Base-by-base conservation (phyloP, 1,140 invertebrate species). In the Ridgeia piscesae region DNA sequence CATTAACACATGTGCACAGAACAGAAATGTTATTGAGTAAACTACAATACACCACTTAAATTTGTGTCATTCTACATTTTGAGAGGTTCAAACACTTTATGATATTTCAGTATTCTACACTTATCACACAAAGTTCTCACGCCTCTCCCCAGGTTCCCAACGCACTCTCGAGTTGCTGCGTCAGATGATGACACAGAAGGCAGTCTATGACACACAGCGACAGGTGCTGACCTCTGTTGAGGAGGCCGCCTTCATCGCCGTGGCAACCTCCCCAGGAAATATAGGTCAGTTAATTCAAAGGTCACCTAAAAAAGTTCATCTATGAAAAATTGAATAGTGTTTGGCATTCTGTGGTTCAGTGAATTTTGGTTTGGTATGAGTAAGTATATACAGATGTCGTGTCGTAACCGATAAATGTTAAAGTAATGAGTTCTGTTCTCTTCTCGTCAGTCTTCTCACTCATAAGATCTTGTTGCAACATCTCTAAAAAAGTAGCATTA, bases 131-230 rank as follows among this genome's bases (percentile, higher is more conserved):
- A 42, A 42, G 42, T 42, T 42, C 42, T 42, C 42, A 4, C 11
- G 42, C 34, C 89, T 17, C 89, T 17, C 91, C 93, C 6, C 92
- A 95, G 96, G 94, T 88, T 95, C 94, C 91, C 95, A 96, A 93
- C 95, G 95, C 11, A 93, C 95, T 11, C 93, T 96, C 58, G 95
- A 96, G 93, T 89, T 96, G 91, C 94, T 95, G 94, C 97, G 98
- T 91, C 98, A 95, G 93, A 93, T 95, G 42, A 90, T 95, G 77
- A 93, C 94, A 0, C 93, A 94, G 34, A 93, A 94, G 33, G 93
- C 94, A 14, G 91, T 94, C 31, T 95, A 95, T 93, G 95, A 95
- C 93, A 92, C 92, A 92, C 92, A 95, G 91, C 92, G 95, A 88
- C 94, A 95, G 89, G 94, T 94, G 33, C 94, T 95, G 77, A 93